phyloP scores from a whole-genome alignment of 2,113 vertebrate genomes.

The Istiophorus platypterus region DNA sequence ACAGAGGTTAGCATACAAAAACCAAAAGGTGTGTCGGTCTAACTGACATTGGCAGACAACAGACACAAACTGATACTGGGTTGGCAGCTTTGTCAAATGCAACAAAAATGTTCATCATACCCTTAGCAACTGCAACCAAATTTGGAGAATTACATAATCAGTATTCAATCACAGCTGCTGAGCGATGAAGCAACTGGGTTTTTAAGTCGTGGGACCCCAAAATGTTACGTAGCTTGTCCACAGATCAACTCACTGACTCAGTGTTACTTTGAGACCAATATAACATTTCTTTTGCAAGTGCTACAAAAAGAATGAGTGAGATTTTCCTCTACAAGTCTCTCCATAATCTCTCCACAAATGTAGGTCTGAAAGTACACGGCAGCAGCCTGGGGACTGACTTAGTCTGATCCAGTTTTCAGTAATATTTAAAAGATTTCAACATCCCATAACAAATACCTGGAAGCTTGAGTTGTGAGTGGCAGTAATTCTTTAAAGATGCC shows the following conservation, averaged over 20 bases:
- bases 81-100: constrained; percentile 85
- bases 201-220: constrained; percentile 38
- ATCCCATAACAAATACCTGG: constrained; percentile 49
- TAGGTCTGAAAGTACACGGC: constrained; percentile 51
- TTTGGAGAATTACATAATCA: constrained; percentile 69
- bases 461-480: constrained; percentile 69
- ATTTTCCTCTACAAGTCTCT: constrained; percentile 29
- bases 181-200: constrained; percentile 54
- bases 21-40: constrained; percentile 90
- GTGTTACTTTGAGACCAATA: constrained; percentile 48
- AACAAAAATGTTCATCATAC: constrained; percentile 78
- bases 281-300: constrained; percentile 57
- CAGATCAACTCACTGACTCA: constrained; percentile 30
- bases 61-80: constrained; percentile 86
- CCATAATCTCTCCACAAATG: constrained; percentile 30
- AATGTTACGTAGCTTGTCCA: constrained; percentile 45
- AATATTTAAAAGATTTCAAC: constrained; percentile 51
- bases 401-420: constrained; percentile 60
- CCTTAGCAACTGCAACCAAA: constrained; percentile 74
- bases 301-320: constrained; percentile 58
- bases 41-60: constrained; percentile 83
- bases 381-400: constrained; percentile 53
- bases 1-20: constrained; percentile 99
- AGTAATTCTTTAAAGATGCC: constrained; percentile 54
- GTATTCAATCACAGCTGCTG: constrained; percentile 68